Evolutionary conservation across 2,113 vertebrate genomes (phyloP).

Genomic region (Grantiella picta): DNA sequence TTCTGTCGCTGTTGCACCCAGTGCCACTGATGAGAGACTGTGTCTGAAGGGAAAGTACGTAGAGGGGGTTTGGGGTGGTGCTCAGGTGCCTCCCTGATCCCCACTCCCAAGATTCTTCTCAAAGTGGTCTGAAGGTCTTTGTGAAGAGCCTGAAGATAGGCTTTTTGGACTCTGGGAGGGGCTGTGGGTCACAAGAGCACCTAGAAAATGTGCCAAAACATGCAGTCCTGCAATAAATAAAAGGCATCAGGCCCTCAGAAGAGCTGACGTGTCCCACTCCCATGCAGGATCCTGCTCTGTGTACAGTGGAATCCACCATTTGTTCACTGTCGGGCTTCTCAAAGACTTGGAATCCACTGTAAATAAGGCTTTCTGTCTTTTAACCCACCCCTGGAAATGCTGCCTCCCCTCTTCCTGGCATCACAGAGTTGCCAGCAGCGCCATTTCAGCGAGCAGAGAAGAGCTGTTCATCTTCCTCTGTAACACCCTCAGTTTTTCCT

Average conservation of each 20-base stretch:
- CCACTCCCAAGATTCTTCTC: background rate
- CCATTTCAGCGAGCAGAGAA: background rate
- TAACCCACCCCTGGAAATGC: background rate
- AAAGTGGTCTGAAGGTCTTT: background rate
- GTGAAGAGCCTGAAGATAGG: background rate
- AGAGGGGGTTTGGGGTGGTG: background rate
- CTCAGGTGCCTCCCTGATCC: background rate
- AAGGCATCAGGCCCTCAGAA: background rate
- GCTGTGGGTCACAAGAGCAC: background rate
- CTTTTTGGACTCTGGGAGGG: background rate
- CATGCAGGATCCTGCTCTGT: fast-evolving
- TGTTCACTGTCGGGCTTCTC: background rate
- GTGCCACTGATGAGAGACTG: fast-evolving
- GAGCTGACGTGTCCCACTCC: background rate
- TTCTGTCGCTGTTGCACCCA: background rate
- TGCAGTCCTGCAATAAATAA: background rate
- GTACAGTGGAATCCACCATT: background rate
- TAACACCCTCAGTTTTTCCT: background rate
- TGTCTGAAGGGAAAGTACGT: background rate
- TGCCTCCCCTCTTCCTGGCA: background rate
- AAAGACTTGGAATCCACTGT: background rate
- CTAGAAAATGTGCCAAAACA: background rate
- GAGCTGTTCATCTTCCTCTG: background rate
- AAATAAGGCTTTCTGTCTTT: background rate
- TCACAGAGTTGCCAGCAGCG: background rate